phyloP scores from a whole-genome alignment of 2,113 vertebrate genomes.

The Synchiropus splendidus region DNA sequence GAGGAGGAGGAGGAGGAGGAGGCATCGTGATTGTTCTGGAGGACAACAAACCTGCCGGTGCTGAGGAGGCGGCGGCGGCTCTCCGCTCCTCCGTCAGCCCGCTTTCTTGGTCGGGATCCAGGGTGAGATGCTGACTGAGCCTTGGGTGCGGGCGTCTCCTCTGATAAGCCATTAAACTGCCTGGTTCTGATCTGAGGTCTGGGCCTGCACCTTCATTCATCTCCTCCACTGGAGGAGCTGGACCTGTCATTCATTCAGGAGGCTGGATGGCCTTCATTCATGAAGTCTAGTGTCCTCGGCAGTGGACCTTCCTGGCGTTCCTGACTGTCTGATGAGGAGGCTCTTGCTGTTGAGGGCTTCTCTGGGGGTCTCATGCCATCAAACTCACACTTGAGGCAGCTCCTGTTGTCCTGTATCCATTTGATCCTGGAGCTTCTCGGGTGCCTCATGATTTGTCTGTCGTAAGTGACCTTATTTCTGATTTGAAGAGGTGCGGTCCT shows the following conservation, averaged over 20 bases:
- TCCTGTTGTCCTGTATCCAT: too few species aligned
- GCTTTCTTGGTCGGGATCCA: background rate
- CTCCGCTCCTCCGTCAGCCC: too few species aligned
- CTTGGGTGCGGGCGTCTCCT: conserved; percentile 15
- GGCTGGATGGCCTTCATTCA: conserved; percentile 54
- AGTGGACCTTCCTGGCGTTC: too few species aligned
- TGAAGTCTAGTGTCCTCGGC: conserved; percentile 42
- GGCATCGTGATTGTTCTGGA: background rate
- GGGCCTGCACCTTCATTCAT: conserved; percentile 45
- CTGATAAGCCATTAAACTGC: conserved; percentile 1
- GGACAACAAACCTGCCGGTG: background rate
- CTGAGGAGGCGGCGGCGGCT: too few species aligned
- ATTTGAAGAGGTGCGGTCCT: too few species aligned
- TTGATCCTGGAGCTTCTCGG: too few species aligned
- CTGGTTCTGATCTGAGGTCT: conserved; percentile 3
- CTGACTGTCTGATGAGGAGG: too few species aligned
- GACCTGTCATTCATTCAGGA: conserved; percentile 51
- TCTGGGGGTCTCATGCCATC: background rate
- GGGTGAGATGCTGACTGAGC: background rate
- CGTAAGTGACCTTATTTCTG: too few species aligned
- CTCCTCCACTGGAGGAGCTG: conserved; percentile 13
- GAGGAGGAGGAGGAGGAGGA: background rate
- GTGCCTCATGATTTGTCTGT: too few species aligned
- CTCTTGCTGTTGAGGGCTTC: conserved; percentile 9
- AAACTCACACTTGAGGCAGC: background rate